Percentiles rank a stretch among this genome's conserved stretches.
Evolutionary conservation across 2,113 vertebrate genomes (phyloP).

Genomic region (Ceyx margarethae): DNA sequence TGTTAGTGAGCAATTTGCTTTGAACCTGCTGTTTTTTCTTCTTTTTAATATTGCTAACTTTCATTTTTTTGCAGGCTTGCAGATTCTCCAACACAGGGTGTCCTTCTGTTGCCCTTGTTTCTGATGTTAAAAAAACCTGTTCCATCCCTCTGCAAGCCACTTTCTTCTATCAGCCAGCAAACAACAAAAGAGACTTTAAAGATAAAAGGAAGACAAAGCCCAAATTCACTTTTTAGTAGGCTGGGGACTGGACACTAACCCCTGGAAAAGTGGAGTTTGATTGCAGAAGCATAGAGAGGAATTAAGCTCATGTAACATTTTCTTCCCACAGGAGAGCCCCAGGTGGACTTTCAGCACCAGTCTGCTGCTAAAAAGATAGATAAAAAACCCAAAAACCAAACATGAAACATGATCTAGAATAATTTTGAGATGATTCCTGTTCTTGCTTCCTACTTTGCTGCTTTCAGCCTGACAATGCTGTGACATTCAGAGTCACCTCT

Average conservation of each 20-base stretch:
- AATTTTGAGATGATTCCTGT: neutral
- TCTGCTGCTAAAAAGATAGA: neutral
- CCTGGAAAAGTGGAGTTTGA: neutral
- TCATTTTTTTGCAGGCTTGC: neutral
- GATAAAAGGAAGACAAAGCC: conserved; percentile 29
- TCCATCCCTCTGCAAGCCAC: neutral
- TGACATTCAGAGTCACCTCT: conserved; percentile 29
- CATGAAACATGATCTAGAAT: conserved; percentile 1
- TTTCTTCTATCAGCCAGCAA: conserved; percentile 20
- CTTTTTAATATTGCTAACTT: neutral
- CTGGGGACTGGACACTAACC: conserved; percentile 16
- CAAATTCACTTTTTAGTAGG: conserved; percentile 23
- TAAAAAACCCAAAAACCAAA: neutral
- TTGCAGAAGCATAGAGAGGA: neutral
- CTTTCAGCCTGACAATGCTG: neutral
- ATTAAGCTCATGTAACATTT: neutral
- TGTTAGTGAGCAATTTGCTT: neutral
- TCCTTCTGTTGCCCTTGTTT: conserved; percentile 47
- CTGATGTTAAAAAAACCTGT: conserved; percentile 30
- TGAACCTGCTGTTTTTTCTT: neutral
- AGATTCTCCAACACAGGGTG: conserved; percentile 13
- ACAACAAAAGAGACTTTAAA: conserved; percentile 53
- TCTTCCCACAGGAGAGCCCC: neutral
- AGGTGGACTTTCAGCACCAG: neutral
- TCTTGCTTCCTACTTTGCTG: neutral